Conservation (phyloP, 2,888 invertebrate genomes). For the Philereme vetulata region DNA sequence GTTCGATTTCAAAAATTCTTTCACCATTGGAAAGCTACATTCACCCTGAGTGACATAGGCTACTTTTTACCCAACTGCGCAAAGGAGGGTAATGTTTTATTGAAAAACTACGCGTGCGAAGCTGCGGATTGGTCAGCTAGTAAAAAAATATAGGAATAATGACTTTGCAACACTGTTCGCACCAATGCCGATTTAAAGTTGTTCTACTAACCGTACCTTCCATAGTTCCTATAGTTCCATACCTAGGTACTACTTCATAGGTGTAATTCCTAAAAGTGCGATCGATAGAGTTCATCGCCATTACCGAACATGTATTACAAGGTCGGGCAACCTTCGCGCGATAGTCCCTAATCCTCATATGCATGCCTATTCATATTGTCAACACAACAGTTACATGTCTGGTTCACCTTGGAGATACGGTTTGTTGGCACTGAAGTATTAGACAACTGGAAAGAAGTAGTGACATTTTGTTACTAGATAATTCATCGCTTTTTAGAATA, state of each 20-base stretch:
- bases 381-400: slow-evolving; percentile 38
- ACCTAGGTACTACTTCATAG: slow-evolving; percentile 8
- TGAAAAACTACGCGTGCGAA: no score
- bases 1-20: no score
- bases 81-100: no score
- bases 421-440: background rate
- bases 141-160: no score
- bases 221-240: background rate
- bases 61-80: no score
- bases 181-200: no score
- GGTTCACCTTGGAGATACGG: slow-evolving; percentile 31
- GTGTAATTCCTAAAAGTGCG: slow-evolving; percentile 47
- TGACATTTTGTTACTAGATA: background rate
- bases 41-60: no score
- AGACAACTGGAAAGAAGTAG: background rate
- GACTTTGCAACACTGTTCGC: no score
- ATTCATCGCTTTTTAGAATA: no score
- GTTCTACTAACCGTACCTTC: background rate
- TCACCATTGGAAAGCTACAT: no score
- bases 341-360: slow-evolving; percentile 50
- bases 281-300: slow-evolving; percentile 65
- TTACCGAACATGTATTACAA: slow-evolving; percentile 66
- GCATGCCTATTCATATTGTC: slow-evolving; percentile 51
- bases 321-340: slow-evolving; percentile 60
- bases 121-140: no score